Evolutionary conservation across 1,140 invertebrate species (phyloP), one percentile per base, ranked within the genome.

Genomic region (Drosophila erecta): DNA sequence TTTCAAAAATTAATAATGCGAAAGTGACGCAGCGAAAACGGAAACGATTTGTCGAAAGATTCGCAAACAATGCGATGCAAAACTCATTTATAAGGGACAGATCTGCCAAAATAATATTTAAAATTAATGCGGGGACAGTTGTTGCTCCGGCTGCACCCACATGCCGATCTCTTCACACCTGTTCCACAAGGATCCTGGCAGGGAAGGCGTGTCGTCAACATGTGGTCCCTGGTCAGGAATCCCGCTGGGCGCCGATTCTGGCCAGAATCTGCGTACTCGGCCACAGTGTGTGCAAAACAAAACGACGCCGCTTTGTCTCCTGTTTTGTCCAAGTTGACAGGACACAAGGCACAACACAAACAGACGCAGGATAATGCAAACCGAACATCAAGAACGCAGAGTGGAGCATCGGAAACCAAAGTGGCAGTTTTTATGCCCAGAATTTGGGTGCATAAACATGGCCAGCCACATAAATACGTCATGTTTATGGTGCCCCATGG

Each of bases 221-320:
- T 87, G 84, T 89, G 83, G 83, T 87, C 64, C 73, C 66, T 46
- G 46, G 40, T 44, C 37, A 33, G 44, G 70, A 47, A 41, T 69
- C 84, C 79, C 64, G 83, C 84, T 89, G 84, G 62, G 83, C 76
- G 17, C 59, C 66, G 67, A 54, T 73, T 67, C 79, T 27, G 60
- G 30, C 27, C 50, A 55, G 49, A 62, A 59, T 64, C 61, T 72
- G 51, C 2, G 30, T 47, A 51, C 24, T 44, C 33, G 20, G 51
- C 33, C 54, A 43, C 64, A 61, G 69, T 81, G 51, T 80, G 79
- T 73, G 59, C 57, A 76, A 76, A 86, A 86, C 84, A 86, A 83
- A 89, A 79, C 84, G 84, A 89, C 75, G 83, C 83, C 76, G 83
- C 84, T 89, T 87, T 89, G 83, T 87, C 83, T 87, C 83, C 84